Percentiles rank a stretch among this genome's conserved stretches.
Evolutionary conservation across 1,140 invertebrate genomes (phyloP).

Genomic region (Drosophila simulans): DNA sequence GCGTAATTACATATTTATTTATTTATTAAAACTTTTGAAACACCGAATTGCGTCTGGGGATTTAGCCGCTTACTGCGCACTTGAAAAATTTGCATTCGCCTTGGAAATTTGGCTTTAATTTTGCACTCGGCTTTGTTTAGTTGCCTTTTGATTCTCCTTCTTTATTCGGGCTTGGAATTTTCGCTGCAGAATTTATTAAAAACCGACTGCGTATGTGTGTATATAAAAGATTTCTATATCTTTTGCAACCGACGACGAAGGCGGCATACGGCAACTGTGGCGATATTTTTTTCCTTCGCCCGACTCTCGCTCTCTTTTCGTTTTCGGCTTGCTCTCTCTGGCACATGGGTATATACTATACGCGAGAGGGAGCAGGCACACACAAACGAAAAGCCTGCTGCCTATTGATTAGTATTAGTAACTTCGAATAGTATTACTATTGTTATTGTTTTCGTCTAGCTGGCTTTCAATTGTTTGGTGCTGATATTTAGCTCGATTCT

Average conservation of each 20-base stretch:
- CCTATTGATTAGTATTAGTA: slow-evolving; percentile 6
- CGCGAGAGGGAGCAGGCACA: slow-evolving; percentile 34
- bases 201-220: slow-evolving; percentile 39
- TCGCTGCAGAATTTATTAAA: slow-evolving; percentile 47
- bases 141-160: slow-evolving; percentile 7
- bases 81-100: slow-evolving; percentile 67
- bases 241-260: slow-evolving; percentile 79
- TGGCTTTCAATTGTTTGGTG: not conserved
- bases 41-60: slow-evolving; percentile 41
- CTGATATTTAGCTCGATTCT: not conserved
- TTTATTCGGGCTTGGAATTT: slow-evolving; percentile 1
- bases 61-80: slow-evolving; percentile 67
- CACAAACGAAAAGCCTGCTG: slow-evolving; percentile 7
- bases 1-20: slow-evolving; percentile 67
- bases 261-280: slow-evolving; percentile 79
- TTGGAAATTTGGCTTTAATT: slow-evolving; percentile 35
- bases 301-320: slow-evolving; percentile 22
- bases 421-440: slow-evolving; percentile 38
- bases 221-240: slow-evolving; percentile 66
- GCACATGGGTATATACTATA: slow-evolving; percentile 44
- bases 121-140: slow-evolving; percentile 18
- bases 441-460: slow-evolving; percentile 38
- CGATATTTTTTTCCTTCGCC: slow-evolving; percentile 41
- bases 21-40: slow-evolving; percentile 67
- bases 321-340: slow-evolving; percentile 28